Base-by-base conservation (phyloP, 2,888 invertebrate species). In the Gymnocheta viridis region DNA sequence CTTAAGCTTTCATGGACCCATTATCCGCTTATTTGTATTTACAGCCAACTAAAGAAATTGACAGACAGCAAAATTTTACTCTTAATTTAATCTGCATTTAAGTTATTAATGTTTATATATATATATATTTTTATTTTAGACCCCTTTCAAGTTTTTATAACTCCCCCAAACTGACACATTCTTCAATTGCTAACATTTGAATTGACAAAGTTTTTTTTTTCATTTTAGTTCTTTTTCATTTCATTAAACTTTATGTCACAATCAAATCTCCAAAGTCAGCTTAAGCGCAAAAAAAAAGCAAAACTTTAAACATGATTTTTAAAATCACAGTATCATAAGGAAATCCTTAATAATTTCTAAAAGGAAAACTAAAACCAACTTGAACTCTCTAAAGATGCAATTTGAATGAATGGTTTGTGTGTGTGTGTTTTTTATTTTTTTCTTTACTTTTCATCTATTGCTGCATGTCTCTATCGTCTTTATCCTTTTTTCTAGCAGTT, bases 371-470 rank as follows among this genome's bases (percentile, higher is more conserved):
- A 38, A 69, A 72, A 78, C 1, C 27, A 60, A 56, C 27, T 77
- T 81, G 27, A 77, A 84, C 38, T 84, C 81, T 81, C 84, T 54
- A 73, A 81, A 81, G 81, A 84, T 73, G 81, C 76, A 72, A 81
- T 77, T 84, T 81, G 51, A 81, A 44, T 67, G 67, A 77, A 66
- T 32, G 44, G 38, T 66, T 35, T n/a, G n/a, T n/a, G n/a, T n/a
- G n/a, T n/a, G n/a, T n/a, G n/a, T n/a, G n/a, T n/a, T n/a, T n/a
- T n/a, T n/a, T 56, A 51, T 35, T 17, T 70, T 32, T 66, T 29
- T 51, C 56, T 60, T 10, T 51, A 27, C 27, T 60, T 7, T 44
- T 47, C 56, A 32, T 58, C 22, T 47, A 19, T 58, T 32, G 22
- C 69, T 44, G 38, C 32, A 35, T 32, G 29, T 51, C 38, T 54